These are phyloP conservation scores for Patiria miniata DNA, from an alignment of 35 echinoderm and acorn worm genomes.

Conservation along the genomic window DNA sequence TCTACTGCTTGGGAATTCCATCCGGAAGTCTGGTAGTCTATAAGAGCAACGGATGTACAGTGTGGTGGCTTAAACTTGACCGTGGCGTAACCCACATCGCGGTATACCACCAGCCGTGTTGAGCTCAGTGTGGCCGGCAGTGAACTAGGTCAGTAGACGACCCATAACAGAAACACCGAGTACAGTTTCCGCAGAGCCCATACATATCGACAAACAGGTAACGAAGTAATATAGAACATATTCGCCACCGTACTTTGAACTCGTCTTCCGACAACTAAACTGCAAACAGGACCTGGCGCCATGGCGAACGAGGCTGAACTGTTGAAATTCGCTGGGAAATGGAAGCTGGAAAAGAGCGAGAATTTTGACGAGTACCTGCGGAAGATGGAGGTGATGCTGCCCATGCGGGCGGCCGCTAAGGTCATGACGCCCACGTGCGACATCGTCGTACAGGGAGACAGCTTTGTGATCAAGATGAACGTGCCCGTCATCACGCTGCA, in stretches of 20 bases:
- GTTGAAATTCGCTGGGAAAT: constrained; percentile 77
- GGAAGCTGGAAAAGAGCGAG: constrained; percentile 88
- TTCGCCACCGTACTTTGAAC: constrained; percentile 5
- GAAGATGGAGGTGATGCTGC: constrained; percentile 78
- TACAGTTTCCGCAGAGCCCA: neutral
- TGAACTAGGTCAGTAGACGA: constrained; percentile 8
- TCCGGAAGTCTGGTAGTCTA: no score
- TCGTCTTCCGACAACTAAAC: neutral
- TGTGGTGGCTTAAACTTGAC: neutral
- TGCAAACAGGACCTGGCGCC: neutral
- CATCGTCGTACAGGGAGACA: constrained; percentile 50
- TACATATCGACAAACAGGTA: no score
- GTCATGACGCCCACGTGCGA: constrained; percentile 92
- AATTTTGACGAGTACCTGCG: constrained; percentile 98
- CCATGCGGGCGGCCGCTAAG: constrained; percentile 77
- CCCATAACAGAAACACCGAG: neutral
- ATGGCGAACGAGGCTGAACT: constrained; percentile 24
- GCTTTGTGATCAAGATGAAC: constrained; percentile 93
- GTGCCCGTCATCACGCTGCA: constrained; percentile 92
- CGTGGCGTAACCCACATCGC: neutral
- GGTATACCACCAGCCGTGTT: neutral
- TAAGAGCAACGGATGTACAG: no score
- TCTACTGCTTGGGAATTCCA: no score
- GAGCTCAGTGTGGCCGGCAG: neutral
- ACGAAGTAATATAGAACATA: neutral